Evolutionary conservation across 2,888 invertebrate genomes (phyloP).

Genomic region (Drosophila infuscata): DNA sequence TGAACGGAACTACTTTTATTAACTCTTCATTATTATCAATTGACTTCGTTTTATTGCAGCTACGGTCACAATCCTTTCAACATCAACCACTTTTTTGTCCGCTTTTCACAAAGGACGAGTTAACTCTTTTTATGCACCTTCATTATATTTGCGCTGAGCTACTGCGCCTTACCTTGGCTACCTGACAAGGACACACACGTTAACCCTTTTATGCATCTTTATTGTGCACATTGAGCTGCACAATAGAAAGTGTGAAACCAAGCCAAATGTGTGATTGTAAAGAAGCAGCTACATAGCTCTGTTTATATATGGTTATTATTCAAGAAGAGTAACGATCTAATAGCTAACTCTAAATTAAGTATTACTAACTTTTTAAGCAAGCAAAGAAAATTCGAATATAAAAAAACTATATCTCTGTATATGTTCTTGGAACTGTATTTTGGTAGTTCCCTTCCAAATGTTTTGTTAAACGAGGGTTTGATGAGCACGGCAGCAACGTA

Average conservation of each 20-base stretch:
- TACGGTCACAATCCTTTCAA: slow-evolving; percentile 17
- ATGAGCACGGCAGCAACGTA: slow-evolving; percentile 20
- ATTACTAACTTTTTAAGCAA: background rate
- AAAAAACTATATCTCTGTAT: background rate
- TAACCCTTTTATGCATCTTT: slow-evolving; percentile 69
- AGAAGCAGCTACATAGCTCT: background rate
- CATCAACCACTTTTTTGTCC: slow-evolving; percentile 21
- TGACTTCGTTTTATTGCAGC: slow-evolving; percentile 48
- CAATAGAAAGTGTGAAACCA: slow-evolving; percentile 48
- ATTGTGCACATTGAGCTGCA: slow-evolving; percentile 45
- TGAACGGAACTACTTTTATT: slow-evolving; percentile 20
- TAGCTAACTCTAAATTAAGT: background rate
- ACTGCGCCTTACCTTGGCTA: slow-evolving; percentile 24
- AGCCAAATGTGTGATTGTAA: slow-evolving; percentile 2
- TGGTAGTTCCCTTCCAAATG: slow-evolving; percentile 20
- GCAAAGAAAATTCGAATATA: background rate
- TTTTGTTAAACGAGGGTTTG: slow-evolving; percentile 18
- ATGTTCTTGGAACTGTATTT: slow-evolving; percentile 27
- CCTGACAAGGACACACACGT: slow-evolving; percentile 37
- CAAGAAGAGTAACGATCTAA: background rate
- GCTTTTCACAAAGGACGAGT: slow-evolving; percentile 46
- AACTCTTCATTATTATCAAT: slow-evolving; percentile 50
- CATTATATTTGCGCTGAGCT: slow-evolving; percentile 41
- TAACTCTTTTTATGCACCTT: slow-evolving; percentile 72
- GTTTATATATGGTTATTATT: background rate